Evolutionary conservation across 2,113 vertebrate genomes (phyloP).

Genomic region (Campylomormyrus numenius): DNA sequence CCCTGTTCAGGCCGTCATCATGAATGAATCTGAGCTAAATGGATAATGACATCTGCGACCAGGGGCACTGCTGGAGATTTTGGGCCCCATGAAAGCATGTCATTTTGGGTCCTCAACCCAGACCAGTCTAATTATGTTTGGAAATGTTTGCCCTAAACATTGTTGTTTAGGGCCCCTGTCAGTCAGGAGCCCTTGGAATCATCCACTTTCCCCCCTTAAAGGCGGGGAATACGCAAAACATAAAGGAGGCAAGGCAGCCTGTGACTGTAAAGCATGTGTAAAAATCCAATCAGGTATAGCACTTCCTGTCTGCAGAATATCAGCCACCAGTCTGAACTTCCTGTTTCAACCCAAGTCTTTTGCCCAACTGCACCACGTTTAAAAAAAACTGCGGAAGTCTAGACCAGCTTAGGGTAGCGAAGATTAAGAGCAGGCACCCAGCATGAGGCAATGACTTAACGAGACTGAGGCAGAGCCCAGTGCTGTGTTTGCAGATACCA

Average conservation of each 20-base stretch:
- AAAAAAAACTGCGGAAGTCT: neutral
- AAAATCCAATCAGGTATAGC: neutral
- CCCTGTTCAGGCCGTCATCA: neutral
- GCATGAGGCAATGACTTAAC: neutral
- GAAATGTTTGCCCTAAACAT: neutral
- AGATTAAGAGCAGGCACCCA: neutral
- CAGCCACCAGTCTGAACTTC: neutral
- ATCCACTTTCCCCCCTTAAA: neutral
- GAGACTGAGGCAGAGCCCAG: neutral
- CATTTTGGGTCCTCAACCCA: neutral
- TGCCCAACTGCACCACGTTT: neutral
- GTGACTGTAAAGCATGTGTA: neutral
- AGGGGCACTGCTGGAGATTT: neutral
- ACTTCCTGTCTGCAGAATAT: neutral
- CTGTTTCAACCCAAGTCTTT: neutral
- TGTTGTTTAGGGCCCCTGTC: neutral
- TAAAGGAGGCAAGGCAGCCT: neutral
- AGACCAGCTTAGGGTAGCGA: neutral
- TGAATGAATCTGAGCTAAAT: neutral
- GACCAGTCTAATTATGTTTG: neutral
- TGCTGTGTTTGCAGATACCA: neutral
- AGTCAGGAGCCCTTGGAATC: neutral
- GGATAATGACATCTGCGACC: neutral
- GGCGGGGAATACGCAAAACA: neutral
- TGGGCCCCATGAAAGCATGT: neutral